Conservation (phyloP, 2,113 vertebrate species). For the Psilopogon haemacephalus region DNA sequence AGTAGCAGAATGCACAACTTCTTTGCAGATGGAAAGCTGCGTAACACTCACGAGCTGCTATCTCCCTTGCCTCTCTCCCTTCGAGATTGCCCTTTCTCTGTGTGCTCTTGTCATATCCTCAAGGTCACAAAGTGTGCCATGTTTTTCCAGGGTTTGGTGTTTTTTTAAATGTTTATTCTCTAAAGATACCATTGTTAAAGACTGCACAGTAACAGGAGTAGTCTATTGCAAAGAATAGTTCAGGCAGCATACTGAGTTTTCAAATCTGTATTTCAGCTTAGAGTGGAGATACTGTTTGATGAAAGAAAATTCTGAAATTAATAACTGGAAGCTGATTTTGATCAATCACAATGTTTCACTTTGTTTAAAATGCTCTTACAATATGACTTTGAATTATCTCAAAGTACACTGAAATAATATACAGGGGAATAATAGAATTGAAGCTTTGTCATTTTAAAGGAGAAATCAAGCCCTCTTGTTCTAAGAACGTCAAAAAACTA, state of each 20-base stretch:
- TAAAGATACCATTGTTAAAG: neutral
- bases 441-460: neutral
- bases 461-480: neutral
- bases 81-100: slow-evolving; percentile 24
- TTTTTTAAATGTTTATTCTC: neutral
- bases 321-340: neutral
- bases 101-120: neutral
- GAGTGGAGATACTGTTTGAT: neutral
- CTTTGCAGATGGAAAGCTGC: neutral
- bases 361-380: neutral
- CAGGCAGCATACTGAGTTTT: neutral
- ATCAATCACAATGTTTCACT: neutral
- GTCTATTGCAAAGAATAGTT: neutral
- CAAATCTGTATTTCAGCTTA: neutral
- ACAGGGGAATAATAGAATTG: neutral
- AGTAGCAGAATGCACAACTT: neutral
- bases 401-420: neutral
- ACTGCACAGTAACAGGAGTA: neutral
- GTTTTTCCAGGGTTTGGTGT: neutral
- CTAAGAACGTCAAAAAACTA: neutral
- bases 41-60: neutral
- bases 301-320: neutral
- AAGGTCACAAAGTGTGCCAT: slow-evolving; percentile 10
- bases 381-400: neutral
- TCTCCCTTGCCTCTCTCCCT: neutral